Evolutionary conservation across 2,888 invertebrate genomes (phyloP), one percentile per base, ranked within the genome.

Genomic region (Melikaiella ostensackeni): DNA sequence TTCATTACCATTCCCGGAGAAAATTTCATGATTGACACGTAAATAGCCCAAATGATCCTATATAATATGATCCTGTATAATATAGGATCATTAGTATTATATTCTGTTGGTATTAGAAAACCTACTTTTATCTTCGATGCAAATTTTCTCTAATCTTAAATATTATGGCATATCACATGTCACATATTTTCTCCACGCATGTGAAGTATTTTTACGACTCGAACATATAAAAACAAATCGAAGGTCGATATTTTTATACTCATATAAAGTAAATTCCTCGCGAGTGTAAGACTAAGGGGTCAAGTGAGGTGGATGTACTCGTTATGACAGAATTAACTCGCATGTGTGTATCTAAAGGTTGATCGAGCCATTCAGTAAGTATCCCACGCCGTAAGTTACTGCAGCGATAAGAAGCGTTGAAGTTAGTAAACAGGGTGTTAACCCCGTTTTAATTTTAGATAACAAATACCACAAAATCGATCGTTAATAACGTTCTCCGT

Each of bases 381-480:
- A 83, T 80, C 79, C 78, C 80, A 78, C 77, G 83, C 75, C 78
- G 74, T 82, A 81, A 86, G 79, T 86, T 85, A 84, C 83, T 80
- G 81, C 78, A 46, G 78, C 78, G 85, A 87, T 85, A 86, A 86
- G 84, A 80, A 78, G 81, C 82, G 79, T 84, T 78, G 82, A 79
- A 86, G 83, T 83, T 79, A 79, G 83, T 86, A 86, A 88, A 87
- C 84, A 87, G 85, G 83, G 85, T 85, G 85, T 88, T 88, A 87
- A 88, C 86, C 86, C 81, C 84, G 77, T 85, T 88, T 85, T 79
- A 78, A 62, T 75, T 74, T 75, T 76, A 46, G 78, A 76, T 79
- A 79, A 80, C 50, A 33, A 61, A 66, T 38, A 13, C 19, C 38
- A 35, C 35, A 42, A 74, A 77, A 33, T 62, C 59, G 35, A 59